Conservation (phyloP, 1,140 invertebrate species). For the Radopholus similis region DNA sequence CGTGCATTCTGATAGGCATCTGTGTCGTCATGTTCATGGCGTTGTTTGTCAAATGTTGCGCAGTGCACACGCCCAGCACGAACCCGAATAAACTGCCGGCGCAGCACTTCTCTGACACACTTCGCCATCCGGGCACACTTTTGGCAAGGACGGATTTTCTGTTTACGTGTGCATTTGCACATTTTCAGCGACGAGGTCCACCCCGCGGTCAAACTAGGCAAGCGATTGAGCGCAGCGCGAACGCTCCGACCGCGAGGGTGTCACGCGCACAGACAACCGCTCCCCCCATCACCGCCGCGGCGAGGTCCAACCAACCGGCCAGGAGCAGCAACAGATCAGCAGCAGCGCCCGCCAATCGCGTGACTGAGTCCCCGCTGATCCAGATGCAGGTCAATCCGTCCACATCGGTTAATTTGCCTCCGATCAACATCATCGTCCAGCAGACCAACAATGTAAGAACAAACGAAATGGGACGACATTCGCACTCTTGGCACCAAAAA, state of each 20-base stretch:
- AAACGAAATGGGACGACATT: neutral
- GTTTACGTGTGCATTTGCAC: neutral
- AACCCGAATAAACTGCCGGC: constrained; percentile 61
- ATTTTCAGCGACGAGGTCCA: neutral
- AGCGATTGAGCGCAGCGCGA: neutral
- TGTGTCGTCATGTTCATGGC: constrained; percentile 90
- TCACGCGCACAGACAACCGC: too few species aligned
- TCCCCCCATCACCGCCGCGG: too few species aligned
- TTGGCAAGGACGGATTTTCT: constrained; percentile 12
- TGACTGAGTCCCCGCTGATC: constrained; percentile 4
- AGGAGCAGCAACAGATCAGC: neutral
- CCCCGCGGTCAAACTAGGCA: neutral
- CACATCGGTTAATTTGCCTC: neutral
- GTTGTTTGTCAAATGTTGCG: constrained; percentile 97
- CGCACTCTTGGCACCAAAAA: neutral
- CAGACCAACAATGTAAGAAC: too few species aligned
- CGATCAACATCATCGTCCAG: neutral
- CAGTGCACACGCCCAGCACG: constrained; percentile 89
- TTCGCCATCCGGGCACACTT: constrained; percentile 52
- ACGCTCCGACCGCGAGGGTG: too few species aligned
- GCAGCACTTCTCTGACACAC: constrained; percentile 53
- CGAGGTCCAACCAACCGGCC: neutral
- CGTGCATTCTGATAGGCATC: constrained; percentile 75
- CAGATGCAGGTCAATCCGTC: constrained; percentile 1
- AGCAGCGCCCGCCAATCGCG: constrained; percentile 22